Evolutionary conservation across 2,113 vertebrate species (phyloP), one percentile per base, ranked within the genome.

Genomic region (Pongo pygmaeus): DNA sequence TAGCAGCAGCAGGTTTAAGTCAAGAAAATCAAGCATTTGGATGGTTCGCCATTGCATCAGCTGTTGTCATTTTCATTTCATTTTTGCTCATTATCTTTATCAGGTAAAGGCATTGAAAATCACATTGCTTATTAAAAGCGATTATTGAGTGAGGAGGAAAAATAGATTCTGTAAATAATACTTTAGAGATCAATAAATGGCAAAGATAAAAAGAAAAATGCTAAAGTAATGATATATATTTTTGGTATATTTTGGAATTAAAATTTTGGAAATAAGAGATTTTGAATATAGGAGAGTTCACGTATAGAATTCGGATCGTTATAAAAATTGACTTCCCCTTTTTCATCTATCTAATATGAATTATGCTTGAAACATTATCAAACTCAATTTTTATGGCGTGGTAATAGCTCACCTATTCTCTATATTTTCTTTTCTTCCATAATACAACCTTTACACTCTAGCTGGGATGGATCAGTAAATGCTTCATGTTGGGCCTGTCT

Each of bases 51-150:
- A 20, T 30, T 20, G 7, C 32, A 79, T 96, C 92, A 84, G 92
- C 93, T 97, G 80, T 92, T 93, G 77, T 67, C 30, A 0, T 95
- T 94, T 92, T 75, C 57, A 64, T 96, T 98, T 94, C 93, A 88
- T 59, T 97, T 95, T 95, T 90, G 48, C 72, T 97, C 93, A 86
- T 97, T 97, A 95, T 96, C 89, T 93, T 96, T 92, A 97, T 96
- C 95, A 91, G 72, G 81, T 95, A 91, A 92, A 97, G 5, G 16
- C 80, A 95, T 23, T 95, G 94, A 83, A 93, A 95, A 83, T 92
- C 75, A 92, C 93, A 92, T 74, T 96, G 77, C 38, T 96, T 96
- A 85, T 89, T 90, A n/a, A 94, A 96, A 97, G 46, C 1, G 48
- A 96, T 83, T 92, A 85, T 16, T 92, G 91, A 87, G 12, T 14